A percentile compares a stretch with the other conserved stretches of the same genome.
Evolutionary conservation across 1,140 invertebrate genomes (phyloP).

Genomic region (Zeugodacus cucurbitae): DNA sequence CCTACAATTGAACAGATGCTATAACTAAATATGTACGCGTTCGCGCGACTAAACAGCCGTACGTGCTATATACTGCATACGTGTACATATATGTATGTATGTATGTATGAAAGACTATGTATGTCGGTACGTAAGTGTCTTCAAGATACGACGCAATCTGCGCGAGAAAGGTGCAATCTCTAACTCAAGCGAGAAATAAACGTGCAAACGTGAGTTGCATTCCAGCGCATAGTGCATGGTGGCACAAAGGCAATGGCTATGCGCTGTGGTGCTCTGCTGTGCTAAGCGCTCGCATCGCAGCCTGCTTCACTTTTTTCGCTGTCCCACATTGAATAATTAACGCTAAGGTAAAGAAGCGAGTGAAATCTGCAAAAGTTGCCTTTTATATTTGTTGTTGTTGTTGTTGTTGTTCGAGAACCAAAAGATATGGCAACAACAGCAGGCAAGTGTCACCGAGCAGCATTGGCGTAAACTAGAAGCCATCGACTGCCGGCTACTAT

Average conservation of each 20-base stretch:
- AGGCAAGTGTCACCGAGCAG: not conserved
- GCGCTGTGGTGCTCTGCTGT: not conserved
- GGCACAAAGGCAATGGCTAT: not conserved
- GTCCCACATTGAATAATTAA: constrained; percentile 28
- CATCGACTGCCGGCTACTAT: not conserved
- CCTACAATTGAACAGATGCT: not conserved
- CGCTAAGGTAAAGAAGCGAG: not conserved
- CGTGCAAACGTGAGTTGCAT: constrained; percentile 1
- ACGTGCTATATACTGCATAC: not conserved
- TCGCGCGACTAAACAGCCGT: not conserved
- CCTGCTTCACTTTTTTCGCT: not conserved
- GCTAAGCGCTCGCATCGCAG: not conserved
- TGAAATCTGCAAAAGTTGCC: not conserved
- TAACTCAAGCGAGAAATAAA: not conserved
- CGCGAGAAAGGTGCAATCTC: constrained; percentile 13
- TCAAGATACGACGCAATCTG: not conserved
- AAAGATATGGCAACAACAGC: not conserved
- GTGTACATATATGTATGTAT: not conserved
- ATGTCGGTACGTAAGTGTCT: not conserved
- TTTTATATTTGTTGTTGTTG: not conserved
- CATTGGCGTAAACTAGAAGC: not conserved
- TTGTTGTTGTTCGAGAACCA: not conserved
- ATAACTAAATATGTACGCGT: not conserved
- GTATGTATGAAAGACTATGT: too few relatives aligned
- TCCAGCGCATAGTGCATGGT: not conserved